These are phyloP conservation scores for Ascaphus truei DNA, from an alignment of 2,113 vertebrate genomes.

Conservation along the genomic window DNA sequence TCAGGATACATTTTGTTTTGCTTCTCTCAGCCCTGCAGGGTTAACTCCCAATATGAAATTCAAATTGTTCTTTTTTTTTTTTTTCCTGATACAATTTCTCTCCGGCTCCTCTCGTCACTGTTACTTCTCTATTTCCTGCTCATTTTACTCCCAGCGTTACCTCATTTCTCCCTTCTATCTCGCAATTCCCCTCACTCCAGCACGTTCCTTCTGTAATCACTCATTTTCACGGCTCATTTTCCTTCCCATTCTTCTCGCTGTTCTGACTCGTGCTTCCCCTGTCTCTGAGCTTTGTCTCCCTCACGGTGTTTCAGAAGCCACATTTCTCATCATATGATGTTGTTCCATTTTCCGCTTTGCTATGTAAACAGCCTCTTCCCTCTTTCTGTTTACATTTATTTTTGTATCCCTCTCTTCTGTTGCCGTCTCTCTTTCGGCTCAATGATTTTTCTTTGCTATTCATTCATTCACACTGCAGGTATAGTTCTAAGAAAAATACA, in stretches of 20 bases:
- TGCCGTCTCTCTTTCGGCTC: too few relatives aligned
- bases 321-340: not conserved
- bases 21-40: slow-evolving; percentile 52
- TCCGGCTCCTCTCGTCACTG: not conserved
- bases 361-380: not conserved
- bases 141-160: not conserved
- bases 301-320: not conserved
- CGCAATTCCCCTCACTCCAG: not conserved
- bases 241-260: not conserved
- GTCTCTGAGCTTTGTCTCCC: not conserved
- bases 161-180: not conserved
- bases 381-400: not conserved
- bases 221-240: slow-evolving; percentile 7
- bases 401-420: too few relatives aligned
- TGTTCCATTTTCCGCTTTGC: not conserved
- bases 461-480: too few relatives aligned
- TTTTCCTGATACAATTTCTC: slow-evolving; percentile 38
- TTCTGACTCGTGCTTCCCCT: not conserved
- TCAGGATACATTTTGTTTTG: slow-evolving; percentile 56
- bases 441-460: too few relatives aligned
- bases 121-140: slow-evolving; percentile 14
- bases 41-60: slow-evolving; percentile 62
- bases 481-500: too few relatives aligned
- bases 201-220: not conserved
- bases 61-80: slow-evolving; percentile 47